phyloP scores from a whole-genome alignment of 2,888 invertebrate species.

The Tetheella fluctuosa region DNA sequence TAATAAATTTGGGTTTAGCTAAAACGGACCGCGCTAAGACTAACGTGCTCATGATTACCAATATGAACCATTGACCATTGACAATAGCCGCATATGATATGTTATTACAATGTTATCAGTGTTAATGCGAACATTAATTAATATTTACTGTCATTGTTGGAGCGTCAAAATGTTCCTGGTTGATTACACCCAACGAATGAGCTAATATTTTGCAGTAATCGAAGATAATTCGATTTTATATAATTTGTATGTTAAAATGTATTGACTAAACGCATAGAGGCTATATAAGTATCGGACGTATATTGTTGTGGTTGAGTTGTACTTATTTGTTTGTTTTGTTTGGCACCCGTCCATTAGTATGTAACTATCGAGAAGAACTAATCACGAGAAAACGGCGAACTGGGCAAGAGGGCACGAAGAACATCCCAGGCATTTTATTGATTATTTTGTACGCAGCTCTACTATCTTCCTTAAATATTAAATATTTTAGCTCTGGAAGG shows the following conservation, averaged over 20 bases:
- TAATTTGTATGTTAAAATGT: background rate
- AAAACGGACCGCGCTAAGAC: slow-evolving; percentile 28
- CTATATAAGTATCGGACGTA: too few species aligned
- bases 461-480: background rate
- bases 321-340: background rate
- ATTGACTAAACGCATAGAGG: slow-evolving; percentile 29
- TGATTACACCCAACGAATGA: background rate
- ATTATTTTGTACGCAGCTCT: slow-evolving; percentile 7
- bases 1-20: slow-evolving; percentile 47
- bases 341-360: background rate
- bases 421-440: slow-evolving; percentile 2
- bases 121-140: slow-evolving; percentile 20
- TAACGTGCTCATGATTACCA: slow-evolving; percentile 46
- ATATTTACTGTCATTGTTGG: background rate
- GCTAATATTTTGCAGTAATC: background rate
- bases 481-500: background rate
- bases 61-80: slow-evolving; percentile 41
- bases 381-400: background rate
- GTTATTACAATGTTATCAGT: slow-evolving; percentile 38
- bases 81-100: slow-evolving; percentile 39
- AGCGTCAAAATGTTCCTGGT: too few species aligned
- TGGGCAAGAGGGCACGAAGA: background rate
- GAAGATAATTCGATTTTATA: background rate
- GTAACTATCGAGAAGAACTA: background rate
- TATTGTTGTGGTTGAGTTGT: slow-evolving; percentile 52